phyloP scores from a whole-genome alignment of 1,140 invertebrate genomes.

The Chrysomallon squamiferum region DNA sequence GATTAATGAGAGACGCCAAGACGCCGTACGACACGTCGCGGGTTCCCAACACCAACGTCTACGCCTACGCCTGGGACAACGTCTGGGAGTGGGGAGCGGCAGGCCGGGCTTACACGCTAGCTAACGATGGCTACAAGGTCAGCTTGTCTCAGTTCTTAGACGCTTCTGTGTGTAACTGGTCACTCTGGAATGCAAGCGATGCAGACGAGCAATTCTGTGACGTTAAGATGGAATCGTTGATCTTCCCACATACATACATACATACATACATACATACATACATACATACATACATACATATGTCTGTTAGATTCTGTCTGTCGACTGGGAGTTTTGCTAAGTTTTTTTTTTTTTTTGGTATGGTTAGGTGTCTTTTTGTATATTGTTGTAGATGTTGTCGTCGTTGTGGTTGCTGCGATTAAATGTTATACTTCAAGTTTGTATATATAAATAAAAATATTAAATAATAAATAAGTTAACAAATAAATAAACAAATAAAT shows the following conservation, averaged over 20 bases:
- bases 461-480: not conserved
- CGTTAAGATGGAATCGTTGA: not conserved
- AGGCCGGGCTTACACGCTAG: conserved; percentile 44
- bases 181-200: not conserved
- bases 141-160: no score
- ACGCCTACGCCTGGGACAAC: conserved; percentile 52
- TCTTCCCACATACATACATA: not conserved
- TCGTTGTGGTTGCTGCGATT: no score
- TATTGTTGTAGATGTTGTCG: no score
- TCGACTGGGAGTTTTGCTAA: no score
- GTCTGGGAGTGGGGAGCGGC: conserved; percentile 49
- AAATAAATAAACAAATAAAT: conserved; percentile 1
- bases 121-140: conserved; percentile 58
- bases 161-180: not conserved
- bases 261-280: not conserved
- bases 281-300: not conserved
- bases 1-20: conserved; percentile 29
- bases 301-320: no score
- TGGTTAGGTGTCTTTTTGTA: no score
- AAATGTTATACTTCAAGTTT: not conserved
- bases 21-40: conserved; percentile 26
- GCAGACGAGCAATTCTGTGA: not conserved
- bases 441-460: not conserved
- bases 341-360: no score
- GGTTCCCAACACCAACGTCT: conserved; percentile 21